Percentiles rank a stretch among this genome's conserved stretches.
These are phyloP conservation scores for Channa maculata DNA, from an alignment of 2,113 vertebrate genomes.

Conservation along the genomic window DNA sequence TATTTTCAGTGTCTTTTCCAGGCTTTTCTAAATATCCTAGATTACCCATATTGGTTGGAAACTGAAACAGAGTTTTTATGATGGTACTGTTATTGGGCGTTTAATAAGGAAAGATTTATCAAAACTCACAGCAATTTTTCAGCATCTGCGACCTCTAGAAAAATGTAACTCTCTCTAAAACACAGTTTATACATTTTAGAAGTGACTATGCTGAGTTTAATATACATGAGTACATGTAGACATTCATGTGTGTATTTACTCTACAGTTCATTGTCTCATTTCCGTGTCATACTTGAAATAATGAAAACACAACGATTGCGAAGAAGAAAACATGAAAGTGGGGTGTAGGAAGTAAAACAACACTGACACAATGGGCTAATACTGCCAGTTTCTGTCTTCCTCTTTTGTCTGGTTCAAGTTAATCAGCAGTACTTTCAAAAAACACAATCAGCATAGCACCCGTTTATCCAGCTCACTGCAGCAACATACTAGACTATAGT, in stretches of 20 bases:
- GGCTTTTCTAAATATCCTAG: conserved; percentile 10
- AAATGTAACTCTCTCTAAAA: not conserved
- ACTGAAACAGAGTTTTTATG: not conserved
- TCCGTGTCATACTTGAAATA: not conserved
- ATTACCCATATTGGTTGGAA: not conserved
- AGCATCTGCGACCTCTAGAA: too few species aligned
- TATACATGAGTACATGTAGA: not conserved
- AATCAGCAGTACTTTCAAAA: not conserved
- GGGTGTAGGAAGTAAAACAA: not conserved
- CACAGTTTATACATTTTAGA: not conserved
- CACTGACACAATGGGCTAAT: not conserved
- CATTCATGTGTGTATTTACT: not conserved
- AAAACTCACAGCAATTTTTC: too few species aligned
- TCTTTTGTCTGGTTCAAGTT: not conserved
- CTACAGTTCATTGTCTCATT: too few species aligned
- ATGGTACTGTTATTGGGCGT: too few species aligned
- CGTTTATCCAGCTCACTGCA: too few species aligned
- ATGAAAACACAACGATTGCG: conserved; percentile 2
- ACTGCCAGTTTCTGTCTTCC: not conserved
- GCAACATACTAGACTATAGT: too few species aligned
- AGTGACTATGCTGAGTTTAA: too few species aligned
- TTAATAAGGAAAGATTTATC: too few species aligned
- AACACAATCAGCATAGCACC: not conserved
- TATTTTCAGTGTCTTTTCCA: not conserved
- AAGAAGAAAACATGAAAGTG: not conserved